Base-by-base conservation (phyloP, 2,888 invertebrate species). In the Blera fallax region DNA sequence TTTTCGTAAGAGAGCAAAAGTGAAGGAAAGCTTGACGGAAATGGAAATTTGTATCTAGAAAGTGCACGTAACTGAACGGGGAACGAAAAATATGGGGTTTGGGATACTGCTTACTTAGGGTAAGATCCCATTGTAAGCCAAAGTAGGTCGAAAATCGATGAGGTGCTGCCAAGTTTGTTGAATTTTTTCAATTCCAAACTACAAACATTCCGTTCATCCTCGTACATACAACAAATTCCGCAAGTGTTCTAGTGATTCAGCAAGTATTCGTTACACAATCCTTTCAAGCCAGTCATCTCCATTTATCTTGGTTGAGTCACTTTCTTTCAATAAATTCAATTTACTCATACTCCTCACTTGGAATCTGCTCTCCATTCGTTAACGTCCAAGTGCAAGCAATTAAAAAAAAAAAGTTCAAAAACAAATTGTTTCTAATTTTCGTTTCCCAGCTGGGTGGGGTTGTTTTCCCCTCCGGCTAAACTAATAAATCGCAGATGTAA, bases 401-500 rank as follows among this genome's bases (percentile, higher is more conserved):
- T 74, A 60, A 74, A 50, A 50, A 52, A 40, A 29, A 50, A 8
- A 52, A 24, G 21, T 27, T 14, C 0, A 14, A 52, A 27, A 60
- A 56, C 50, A 77, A 77, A 77, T 70, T 58, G 43, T 16, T 70
- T 54, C 16, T 45, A 48, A 69, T 67, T 69, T n/a, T 48, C 16
- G 7, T 52, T 52, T 21, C 37, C 50, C 67, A 34, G 52, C 43
- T 24, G 45, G 37, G 62, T 40, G n/a, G n/a, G n/a, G n/a, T n/a
- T n/a, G n/a, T 62, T 58, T 70, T 18, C 50, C 29, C 16, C 5
- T 2, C 10, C 4, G 10, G 16, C 4, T 32, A n/a, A 34, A 62
- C n/a, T 62, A 73, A 79, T 79, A 37, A 16, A 79, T 69, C 43
- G 65, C 84, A 84, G 79, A 84, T 79, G 78, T 79, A 18, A 2